Evolutionary conservation across 1,140 invertebrate species (phyloP), one percentile per base, ranked within the genome.

Genomic region (Papilio dardanus): DNA sequence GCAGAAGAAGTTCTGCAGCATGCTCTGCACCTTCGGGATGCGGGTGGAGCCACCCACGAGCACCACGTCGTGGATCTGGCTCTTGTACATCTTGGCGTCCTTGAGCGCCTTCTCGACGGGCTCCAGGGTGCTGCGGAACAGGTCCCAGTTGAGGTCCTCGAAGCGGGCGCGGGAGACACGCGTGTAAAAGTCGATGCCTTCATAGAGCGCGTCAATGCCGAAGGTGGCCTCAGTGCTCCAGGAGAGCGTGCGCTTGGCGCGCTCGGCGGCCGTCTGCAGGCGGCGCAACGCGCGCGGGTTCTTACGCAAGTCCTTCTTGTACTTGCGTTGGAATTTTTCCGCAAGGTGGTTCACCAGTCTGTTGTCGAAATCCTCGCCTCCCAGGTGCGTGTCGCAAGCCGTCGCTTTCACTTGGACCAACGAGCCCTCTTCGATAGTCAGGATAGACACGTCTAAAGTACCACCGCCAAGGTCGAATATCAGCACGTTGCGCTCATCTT

Each of bases 331-430:
- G 81, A 94, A 94, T 80, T 94, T 94, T 4, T 94, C 91, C 2
- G 91, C 89, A 2, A 94, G 86, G 83, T 97, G 95, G 83, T 95
- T 96, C 5, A 97, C 96, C 86, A 97, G 92, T 65, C 96, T 87
- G 88, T 96, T 96, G 86, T 97, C 96, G 81, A 97, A 97, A 87
- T 97, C 97, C 88, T 97, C 97, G 46, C 97, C 97, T 69, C 94
- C 86, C 95, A 94, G 79, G 19, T 94, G 94, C 2, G 94, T 94
- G 77, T 95, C 94, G 14, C 94, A 94, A 24, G 95, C 94, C 19
- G 95, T 96, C 0, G 95, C 33, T 35, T 35, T 35, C 1, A 35
- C 33, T 35, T 35, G 6, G 10, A 35, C 6, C 33, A 35, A 8
- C 6, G 33, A 35, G 1, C 33, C 33, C 33, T 35, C 33, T 5